Conservation (phyloP, 2,797 vertebrate species). For the Triplophysa bombifrons region DNA sequence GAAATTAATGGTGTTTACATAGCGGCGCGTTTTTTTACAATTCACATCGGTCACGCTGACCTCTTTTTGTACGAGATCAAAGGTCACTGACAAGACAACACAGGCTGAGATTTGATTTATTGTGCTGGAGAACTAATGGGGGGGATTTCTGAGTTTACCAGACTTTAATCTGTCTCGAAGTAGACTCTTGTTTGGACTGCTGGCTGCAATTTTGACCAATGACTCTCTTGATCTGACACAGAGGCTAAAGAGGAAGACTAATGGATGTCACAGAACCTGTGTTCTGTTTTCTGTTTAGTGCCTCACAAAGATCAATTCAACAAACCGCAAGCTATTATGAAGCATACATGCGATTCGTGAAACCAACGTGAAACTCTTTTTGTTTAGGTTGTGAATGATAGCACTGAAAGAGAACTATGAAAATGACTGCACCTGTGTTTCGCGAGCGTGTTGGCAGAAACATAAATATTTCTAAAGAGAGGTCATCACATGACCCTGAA, state of each 20-base stretch:
- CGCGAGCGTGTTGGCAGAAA: conserved; percentile 43
- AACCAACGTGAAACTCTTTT: not conserved
- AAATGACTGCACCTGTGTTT: conserved; percentile 35
- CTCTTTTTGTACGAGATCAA: conserved; percentile 86
- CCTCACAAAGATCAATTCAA: conserved; percentile 27
- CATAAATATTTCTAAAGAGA: conserved; percentile 40
- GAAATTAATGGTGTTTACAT: conserved; percentile 62
- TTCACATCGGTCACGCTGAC: conserved; percentile 87
- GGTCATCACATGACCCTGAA: conserved; percentile 28
- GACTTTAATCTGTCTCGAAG: conserved; percentile 81
- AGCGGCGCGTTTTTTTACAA: conserved; percentile 72
- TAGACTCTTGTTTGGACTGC: conserved; percentile 86
- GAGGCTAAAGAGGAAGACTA: conserved; percentile 71
- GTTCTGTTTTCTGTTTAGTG: conserved; percentile 31
- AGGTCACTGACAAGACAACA: conserved; percentile 86
- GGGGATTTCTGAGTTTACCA: conserved; percentile 89
- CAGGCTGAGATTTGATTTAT: conserved; percentile 90
- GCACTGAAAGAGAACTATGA: conserved; percentile 22
- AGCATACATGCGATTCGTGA: not conserved
- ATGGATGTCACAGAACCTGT: conserved; percentile 45
- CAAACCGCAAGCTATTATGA: not conserved
- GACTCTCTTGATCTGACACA: conserved; percentile 81
- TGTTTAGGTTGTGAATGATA: conserved; percentile 11
- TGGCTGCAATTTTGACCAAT: conserved; percentile 90
- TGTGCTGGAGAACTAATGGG: conserved; percentile 89